Conservation (phyloP, 2,888 invertebrate species). For the Volucella inanis region DNA sequence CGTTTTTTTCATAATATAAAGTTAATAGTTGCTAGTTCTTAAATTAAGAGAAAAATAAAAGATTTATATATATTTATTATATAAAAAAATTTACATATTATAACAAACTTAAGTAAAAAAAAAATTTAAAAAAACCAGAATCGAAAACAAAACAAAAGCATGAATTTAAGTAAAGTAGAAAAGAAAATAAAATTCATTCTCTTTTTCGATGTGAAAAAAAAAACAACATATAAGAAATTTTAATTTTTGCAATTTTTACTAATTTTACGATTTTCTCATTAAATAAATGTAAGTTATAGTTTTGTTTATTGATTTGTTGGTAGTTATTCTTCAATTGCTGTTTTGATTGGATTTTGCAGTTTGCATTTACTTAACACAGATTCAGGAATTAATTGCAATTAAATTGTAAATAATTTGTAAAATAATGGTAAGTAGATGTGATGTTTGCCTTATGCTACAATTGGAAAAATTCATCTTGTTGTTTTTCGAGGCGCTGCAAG, state of each 20-base stretch:
- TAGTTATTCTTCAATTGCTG: conserved; percentile 23
- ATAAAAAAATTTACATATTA: conserved; percentile 47
- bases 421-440: conserved; percentile 56
- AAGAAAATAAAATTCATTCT: conserved; percentile 1
- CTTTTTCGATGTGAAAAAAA: neutral
- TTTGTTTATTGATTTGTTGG: conserved; percentile 27
- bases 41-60: conserved; percentile 45
- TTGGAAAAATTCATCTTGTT: conserved; percentile 95
- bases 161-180: neutral
- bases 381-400: conserved; percentile 72
- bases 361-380: conserved; percentile 60
- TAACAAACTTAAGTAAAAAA: conserved; percentile 60
- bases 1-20: conserved; percentile 52
- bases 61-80: conserved; percentile 57
- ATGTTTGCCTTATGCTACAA: conserved; percentile 87
- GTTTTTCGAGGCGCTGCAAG: conserved; percentile 90
- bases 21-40: conserved; percentile 62
- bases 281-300: conserved; percentile 25
- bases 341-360: conserved; percentile 27
- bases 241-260: neutral
- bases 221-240: conserved; percentile 12
- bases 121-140: conserved; percentile 12
- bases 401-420: conserved; percentile 72
- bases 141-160: conserved; percentile 19
- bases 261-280: neutral